Evolutionary conservation across 2,113 vertebrate genomes (phyloP).

Genomic region (Podarcis raffonei): DNA sequence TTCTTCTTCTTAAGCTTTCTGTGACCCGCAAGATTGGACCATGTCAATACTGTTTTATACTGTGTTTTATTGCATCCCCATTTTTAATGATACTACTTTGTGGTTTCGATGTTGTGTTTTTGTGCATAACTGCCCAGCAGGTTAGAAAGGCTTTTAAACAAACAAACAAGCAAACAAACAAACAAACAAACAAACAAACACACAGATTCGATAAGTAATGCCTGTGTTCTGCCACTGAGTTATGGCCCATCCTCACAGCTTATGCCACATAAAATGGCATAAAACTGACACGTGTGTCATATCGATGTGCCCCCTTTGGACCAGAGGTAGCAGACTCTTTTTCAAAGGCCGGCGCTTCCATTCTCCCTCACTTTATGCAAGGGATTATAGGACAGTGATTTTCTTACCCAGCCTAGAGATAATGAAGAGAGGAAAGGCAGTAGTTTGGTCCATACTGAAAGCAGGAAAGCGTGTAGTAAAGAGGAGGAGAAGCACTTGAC

Average conservation of each 20-base stretch:
- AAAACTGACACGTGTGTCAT: background rate
- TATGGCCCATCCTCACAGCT: background rate
- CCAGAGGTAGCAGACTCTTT: background rate
- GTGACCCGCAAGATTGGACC: no score
- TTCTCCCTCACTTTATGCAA: background rate
- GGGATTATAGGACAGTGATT: background rate
- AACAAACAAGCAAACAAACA: no score
- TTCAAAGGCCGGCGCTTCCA: background rate
- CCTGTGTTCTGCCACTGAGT: background rate
- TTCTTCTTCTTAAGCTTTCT: no score
- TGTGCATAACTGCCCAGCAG: no score
- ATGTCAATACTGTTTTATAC: no score
- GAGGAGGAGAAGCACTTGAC: background rate
- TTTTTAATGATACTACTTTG: no score
- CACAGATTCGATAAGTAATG: background rate
- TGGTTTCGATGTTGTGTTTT: no score
- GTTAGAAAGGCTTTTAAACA: no score
- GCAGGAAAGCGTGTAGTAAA: background rate
- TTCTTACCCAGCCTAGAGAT: background rate
- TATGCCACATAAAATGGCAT: background rate
- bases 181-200: no score
- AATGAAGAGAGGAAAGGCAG: background rate
- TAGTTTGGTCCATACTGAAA: background rate
- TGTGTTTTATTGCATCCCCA: no score
- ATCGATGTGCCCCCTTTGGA: background rate